Conservation (phyloP, 2,888 invertebrate species). For the Drosophila putrida region DNA sequence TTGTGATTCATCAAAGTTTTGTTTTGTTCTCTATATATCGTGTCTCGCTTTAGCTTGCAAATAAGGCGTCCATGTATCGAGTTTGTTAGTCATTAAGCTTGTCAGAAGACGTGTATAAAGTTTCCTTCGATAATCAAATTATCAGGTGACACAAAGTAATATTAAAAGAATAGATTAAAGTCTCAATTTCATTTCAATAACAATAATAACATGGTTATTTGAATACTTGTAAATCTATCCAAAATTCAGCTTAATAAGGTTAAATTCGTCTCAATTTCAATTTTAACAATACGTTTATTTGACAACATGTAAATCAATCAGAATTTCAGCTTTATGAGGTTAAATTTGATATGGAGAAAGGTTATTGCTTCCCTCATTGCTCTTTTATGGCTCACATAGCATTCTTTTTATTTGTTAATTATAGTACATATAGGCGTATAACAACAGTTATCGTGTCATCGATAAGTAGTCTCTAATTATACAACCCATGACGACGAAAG, state of each 20-base stretch:
- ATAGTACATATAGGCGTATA: not conserved
- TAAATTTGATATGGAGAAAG: not conserved
- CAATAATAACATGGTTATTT: not conserved
- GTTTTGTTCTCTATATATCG: slow-evolving; percentile 32
- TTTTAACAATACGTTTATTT: not conserved
- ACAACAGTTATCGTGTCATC: slow-evolving; percentile 42
- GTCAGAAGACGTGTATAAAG: slow-evolving; percentile 20
- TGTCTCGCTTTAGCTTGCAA: slow-evolving; percentile 38
- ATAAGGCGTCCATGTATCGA: slow-evolving; percentile 36
- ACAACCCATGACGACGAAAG: slow-evolving; percentile 57
- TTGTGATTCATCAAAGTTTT: slow-evolving; percentile 55
- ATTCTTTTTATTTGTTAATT: not conserved
- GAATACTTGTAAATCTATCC: not conserved
- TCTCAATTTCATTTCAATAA: not conserved
- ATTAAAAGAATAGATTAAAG: slow-evolving; percentile 6
- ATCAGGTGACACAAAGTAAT: slow-evolving; percentile 53
- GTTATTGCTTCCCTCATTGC: not conserved
- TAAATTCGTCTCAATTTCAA: not conserved
- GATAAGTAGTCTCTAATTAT: slow-evolving; percentile 52
- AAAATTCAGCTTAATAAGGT: not conserved
- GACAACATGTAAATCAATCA: not conserved
- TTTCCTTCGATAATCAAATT: slow-evolving; percentile 52
- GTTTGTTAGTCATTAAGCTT: slow-evolving; percentile 56
- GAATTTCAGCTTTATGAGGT: not conserved
- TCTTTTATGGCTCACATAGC: not conserved